These are phyloP conservation scores for Suncus etruscus DNA, from an alignment of 2,113 vertebrate genomes.

Conservation along the genomic window DNA sequence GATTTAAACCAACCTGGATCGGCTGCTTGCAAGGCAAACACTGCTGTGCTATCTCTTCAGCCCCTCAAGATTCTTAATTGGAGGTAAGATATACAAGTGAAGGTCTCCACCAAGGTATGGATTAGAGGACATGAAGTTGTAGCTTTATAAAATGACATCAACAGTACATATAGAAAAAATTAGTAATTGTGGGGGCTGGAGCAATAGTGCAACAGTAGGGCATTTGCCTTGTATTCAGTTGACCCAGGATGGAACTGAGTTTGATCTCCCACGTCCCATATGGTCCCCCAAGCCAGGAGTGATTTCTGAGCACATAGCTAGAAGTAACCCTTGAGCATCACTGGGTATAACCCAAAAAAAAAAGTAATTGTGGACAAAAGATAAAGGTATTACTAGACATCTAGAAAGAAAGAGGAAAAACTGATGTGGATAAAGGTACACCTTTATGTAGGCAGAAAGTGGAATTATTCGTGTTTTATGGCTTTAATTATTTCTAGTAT, in stretches of 20 bases:
- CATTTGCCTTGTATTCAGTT: no score
- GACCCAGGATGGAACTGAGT: no score
- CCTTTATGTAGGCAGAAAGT: constrained; percentile 11
- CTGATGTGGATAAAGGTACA: background rate
- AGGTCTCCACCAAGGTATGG: background rate
- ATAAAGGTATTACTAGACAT: background rate
- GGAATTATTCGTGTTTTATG: constrained; percentile 4
- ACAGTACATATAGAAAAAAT: background rate
- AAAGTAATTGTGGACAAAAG: constrained; percentile 19
- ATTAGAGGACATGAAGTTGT: background rate
- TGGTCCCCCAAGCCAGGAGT: no score
- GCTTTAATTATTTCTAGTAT: constrained; percentile 34
- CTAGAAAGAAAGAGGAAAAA: constrained; percentile 17
- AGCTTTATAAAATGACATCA: background rate
- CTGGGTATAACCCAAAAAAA: background rate
- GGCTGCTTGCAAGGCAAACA: no score
- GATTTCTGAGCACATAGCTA: no score
- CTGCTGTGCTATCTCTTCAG: no score
- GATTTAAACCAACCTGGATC: no score
- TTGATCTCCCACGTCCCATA: no score
- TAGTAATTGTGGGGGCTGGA: background rate
- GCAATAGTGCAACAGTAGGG: no score
- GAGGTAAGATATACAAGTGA: constrained; percentile 36
- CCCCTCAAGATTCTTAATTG: constrained; percentile 43
- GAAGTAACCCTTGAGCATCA: no score